Conservation (phyloP, 2,888 invertebrate species). For the Erannis defoliaria region DNA sequence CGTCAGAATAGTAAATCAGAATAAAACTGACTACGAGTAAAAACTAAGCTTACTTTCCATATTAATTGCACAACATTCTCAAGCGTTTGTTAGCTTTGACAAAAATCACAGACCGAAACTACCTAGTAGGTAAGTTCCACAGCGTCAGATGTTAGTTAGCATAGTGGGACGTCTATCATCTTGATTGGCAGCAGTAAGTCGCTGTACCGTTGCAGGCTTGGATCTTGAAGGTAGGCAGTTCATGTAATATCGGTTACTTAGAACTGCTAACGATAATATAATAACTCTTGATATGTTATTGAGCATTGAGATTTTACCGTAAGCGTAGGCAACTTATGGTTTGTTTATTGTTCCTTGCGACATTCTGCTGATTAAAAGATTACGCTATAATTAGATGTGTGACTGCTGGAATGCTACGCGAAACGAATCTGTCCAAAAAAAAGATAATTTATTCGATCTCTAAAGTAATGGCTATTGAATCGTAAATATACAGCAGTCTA, state of each 20-base stretch:
- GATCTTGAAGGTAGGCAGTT: not conserved
- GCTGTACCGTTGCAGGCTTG: slow-evolving; percentile 24
- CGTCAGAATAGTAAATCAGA: too few relatives aligned
- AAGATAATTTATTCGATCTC: not conserved
- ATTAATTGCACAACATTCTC: not conserved
- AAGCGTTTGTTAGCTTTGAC: not conserved
- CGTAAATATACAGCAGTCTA: not conserved
- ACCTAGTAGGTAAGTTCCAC: not conserved
- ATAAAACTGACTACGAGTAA: too few relatives aligned
- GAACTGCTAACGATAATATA: slow-evolving; percentile 14
- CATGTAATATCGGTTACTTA: slow-evolving; percentile 10
- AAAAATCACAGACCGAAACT: not conserved
- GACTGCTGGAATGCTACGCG: not conserved
- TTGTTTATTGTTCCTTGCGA: not conserved
- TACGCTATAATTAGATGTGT: not conserved
- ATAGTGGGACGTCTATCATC: slow-evolving; percentile 24
- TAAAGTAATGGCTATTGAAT: not conserved
- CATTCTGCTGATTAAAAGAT: not conserved
- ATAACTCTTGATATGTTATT: slow-evolving; percentile 13
- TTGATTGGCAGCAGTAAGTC: slow-evolving; percentile 28
- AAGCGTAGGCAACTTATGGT: not conserved
- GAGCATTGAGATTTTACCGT: slow-evolving; percentile 18
- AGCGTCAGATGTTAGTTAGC: slow-evolving; percentile 19
- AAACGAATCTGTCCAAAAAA: not conserved
- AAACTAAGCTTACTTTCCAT: not conserved